A percentile compares a stretch with the other conserved stretches of the same genome.
These are phyloP conservation scores for Cyphomyrus discorhynchus DNA, from an alignment of 2,113 vertebrate species.

Conservation along the genomic window DNA sequence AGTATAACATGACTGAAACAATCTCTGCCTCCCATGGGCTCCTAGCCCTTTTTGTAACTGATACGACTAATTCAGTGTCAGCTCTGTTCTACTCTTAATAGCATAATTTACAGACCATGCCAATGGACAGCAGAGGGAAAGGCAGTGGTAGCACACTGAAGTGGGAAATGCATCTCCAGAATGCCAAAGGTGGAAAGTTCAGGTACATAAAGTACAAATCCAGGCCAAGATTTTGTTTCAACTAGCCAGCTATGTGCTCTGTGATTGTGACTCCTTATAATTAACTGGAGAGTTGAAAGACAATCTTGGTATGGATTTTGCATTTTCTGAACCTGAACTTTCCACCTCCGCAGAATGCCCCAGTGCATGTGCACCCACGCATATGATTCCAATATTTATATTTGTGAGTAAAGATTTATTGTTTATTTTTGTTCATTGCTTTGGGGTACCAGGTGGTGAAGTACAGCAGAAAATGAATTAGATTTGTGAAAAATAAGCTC, in stretches of 20 bases:
- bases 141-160: constrained; percentile 30
- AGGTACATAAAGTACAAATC: background rate
- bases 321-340: too few relatives aligned
- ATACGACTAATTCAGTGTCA: background rate
- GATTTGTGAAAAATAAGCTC: background rate
- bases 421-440: background rate
- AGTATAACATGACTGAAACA: background rate
- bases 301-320: background rate
- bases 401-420: constrained; percentile 13
- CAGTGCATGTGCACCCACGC: background rate
- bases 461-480: background rate
- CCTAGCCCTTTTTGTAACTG: background rate
- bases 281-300: background rate
- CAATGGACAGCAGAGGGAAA: background rate
- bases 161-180: constrained; percentile 39
- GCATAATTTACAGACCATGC: too few relatives aligned
- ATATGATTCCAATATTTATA: too few relatives aligned
- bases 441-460: background rate
- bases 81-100: background rate
- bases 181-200: background rate
- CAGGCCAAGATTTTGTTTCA: background rate
- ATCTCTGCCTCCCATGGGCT: background rate
- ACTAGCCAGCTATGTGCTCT: background rate
- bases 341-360: constrained; percentile 17
- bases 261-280: background rate